These are phyloP conservation scores for Alviniconcha marisindica DNA, from an alignment of 1,140 invertebrate species.

Conservation along the genomic window DNA sequence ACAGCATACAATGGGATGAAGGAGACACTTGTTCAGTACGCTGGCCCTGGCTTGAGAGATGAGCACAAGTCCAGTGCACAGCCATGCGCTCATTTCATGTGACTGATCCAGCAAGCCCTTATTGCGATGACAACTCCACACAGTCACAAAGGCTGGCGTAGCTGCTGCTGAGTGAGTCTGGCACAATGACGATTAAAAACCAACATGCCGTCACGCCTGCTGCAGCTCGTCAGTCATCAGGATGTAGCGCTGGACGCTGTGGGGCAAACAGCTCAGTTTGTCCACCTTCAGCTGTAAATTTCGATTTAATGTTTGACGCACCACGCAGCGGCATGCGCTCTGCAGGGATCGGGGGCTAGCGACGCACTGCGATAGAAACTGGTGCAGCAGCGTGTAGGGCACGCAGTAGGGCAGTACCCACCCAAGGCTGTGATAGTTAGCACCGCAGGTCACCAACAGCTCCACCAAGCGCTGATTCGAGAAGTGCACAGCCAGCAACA, in stretches of 20 bases:
- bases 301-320: neutral
- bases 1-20: too few relatives aligned
- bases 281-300: slow-evolving; percentile 15
- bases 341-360: neutral
- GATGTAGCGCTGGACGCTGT: slow-evolving; percentile 19
- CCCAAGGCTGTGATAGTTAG: neutral
- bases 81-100: too few relatives aligned
- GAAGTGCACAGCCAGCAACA: slow-evolving; percentile 31
- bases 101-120: too few relatives aligned
- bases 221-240: slow-evolving; percentile 19
- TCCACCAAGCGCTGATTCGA: slow-evolving; percentile 31
- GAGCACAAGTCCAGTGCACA: too few relatives aligned
- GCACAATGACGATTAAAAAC: too few relatives aligned
- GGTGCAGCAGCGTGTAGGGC: slow-evolving; percentile 25
- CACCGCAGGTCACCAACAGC: slow-evolving; percentile 18
- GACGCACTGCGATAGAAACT: neutral
- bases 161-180: too few relatives aligned
- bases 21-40: too few relatives aligned
- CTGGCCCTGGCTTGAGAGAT: too few relatives aligned
- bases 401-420: slow-evolving; percentile 27
- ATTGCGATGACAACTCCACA: too few relatives aligned
- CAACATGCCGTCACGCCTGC: neutral
- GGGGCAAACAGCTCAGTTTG: slow-evolving; percentile 10
- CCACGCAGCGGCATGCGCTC: neutral
- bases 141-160: too few relatives aligned